Evolutionary conservation across 1,140 invertebrate genomes (phyloP), one percentile per base, ranked within the genome.

Genomic region (Acromyrmex heyeri): DNA sequence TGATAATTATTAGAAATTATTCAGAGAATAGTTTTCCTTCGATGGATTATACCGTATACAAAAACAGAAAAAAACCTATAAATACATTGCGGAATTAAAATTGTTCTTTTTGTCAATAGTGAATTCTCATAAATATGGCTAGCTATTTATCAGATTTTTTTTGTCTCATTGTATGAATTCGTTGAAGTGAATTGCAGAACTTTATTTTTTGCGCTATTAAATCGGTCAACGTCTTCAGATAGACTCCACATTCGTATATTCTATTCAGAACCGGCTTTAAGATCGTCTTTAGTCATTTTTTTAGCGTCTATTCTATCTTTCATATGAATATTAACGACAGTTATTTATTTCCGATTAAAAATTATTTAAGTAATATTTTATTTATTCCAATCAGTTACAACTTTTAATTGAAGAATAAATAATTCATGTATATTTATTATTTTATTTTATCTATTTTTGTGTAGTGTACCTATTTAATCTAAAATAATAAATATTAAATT

Each of bases 1-100:
- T 34, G 24, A 83, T 24, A 73, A 61, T 73, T 14, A 44, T 75
- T 61, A 50, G n/a, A 73, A 30, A 82, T 61, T 82, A 24, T 82
- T 82, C 7, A 16, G 18, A n/a, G n/a, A 73, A 73, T 69, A 57
- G 27, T 61, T 48, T 48, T 34, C 8, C 18, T 83, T 82, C 55
- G 27, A 14, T 8, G 21, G 5, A 70, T 82, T 73, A 65, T 61
- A 55, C 1, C 27, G 14, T 50, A 21, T 27, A 30, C 27, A 44
- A 0, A 3, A 57, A 57, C 1, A 57, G 38, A 44, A 30, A 44
- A 21, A 30, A 48, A 21, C 30, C 12, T 57, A 78, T 24, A 72
- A 73, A 73, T 61, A 18, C 18, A 30, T 10, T 38, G 34, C 14
- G 14, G 14, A 21, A 64, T 82, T 72, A 82, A 82, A 73, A 59